phyloP scores from a whole-genome alignment of 2,113 vertebrate genomes.

The Pagrus major region DNA sequence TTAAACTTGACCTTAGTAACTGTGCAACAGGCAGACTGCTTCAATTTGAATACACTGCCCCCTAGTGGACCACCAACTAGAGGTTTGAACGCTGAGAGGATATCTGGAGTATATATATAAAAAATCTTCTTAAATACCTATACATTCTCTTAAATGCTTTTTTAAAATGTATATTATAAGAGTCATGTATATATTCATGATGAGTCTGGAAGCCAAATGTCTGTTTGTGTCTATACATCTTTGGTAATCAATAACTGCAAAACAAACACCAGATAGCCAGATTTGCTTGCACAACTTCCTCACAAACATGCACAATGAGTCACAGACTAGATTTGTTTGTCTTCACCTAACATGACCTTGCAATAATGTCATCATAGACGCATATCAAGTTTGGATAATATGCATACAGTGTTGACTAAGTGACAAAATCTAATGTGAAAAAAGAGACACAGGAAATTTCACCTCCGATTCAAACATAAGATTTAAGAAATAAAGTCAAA shows the following conservation, averaged over 20 bases:
- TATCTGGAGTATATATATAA: neutral
- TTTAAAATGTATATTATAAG: neutral
- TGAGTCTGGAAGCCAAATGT: neutral
- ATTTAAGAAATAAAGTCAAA: neutral
- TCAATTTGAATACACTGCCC: conserved; percentile 76
- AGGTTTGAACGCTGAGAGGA: neutral
- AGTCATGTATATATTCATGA: neutral
- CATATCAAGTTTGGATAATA: neutral
- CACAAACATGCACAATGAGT: neutral
- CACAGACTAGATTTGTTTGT: conserved; percentile 20
- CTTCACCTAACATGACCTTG: neutral
- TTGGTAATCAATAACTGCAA: conserved; percentile 34
- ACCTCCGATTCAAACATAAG: neutral
- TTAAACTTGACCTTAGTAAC: conserved; percentile 32
- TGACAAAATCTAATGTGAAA: neutral
- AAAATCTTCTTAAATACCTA: neutral
- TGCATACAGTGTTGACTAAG: neutral
- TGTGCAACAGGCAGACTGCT: conserved; percentile 27
- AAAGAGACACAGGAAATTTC: neutral
- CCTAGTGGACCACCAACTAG: conserved; percentile 65
- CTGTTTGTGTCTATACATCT: neutral
- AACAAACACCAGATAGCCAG: conserved; percentile 19
- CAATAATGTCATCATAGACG: neutral
- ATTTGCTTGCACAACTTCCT: neutral
- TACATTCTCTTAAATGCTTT: neutral